Base-by-base conservation (phyloP, 2,797 vertebrate species). In the Fringilla coelebs region DNA sequence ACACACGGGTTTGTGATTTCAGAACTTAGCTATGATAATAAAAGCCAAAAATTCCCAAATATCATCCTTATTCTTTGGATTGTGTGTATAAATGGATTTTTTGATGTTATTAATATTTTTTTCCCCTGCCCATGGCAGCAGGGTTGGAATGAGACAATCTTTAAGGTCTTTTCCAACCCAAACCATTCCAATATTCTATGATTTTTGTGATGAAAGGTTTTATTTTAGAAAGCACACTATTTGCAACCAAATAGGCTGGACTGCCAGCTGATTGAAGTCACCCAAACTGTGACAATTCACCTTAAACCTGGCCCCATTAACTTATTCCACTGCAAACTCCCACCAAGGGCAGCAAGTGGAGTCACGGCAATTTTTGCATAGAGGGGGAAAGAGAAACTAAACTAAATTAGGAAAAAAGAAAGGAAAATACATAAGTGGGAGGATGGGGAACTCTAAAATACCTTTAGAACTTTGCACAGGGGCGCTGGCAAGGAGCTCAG, bases 301-400 rank as follows among this genome's bases (percentile, higher is more conserved):
- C 65, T 54, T 4, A 48, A 77, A 55, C 48, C 68, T 55, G 67
- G 24, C 20, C 54, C 51, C 41, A 7, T 36, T 19, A 31, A 65
- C 57, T 74, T 13, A 6, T 62, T n/a, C 32, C 22, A 18, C 8
- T 14, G 38, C 26, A 25, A 81, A 62, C 45, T n/a, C 43, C n/a
- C 18, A 38, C 34, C 41, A 54, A 67, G 61, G 80, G 62, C 17
- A 26, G 20, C 4, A 43, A 81, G n/a, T 1, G 34, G 22, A 91
- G 34, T 21, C 15, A 7, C 1, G 0, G 25, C 0, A 5, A 61
- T 46, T 75, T 52, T 61, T 11, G 36, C 3, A 0, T 2, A 10
- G 19, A 38, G 43, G 1, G 7, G 18, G 6, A 6, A 22, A 54
- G 10, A 57, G 16, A 80, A 52, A 67, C 16, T 29, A 28, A 48